A percentile compares a stretch with the other conserved stretches of the same genome.
These are phyloP conservation scores for Acleris literana DNA, from an alignment of 2,888 invertebrate species.

Conservation along the genomic window DNA sequence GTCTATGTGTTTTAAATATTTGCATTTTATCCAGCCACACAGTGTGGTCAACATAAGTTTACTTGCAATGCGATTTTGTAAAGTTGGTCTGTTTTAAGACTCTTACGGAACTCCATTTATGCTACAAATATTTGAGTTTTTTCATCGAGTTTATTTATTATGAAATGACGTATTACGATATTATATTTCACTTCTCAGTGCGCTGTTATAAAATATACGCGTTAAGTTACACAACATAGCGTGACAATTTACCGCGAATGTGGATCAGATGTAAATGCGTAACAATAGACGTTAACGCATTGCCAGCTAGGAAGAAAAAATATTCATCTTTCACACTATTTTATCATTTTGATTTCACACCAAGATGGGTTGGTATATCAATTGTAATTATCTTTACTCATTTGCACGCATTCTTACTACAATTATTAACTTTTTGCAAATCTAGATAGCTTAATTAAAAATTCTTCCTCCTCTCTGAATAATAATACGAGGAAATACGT, in stretches of 20 bases:
- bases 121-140: not conserved
- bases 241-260: conserved; percentile 50
- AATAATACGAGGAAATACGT: not conserved
- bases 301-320: conserved; percentile 47
- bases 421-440: conserved; percentile 2
- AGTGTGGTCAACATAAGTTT: not conserved
- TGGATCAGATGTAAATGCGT: conserved; percentile 48
- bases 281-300: conserved; percentile 50
- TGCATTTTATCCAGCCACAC: not conserved
- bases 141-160: not conserved
- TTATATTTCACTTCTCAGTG: conserved; percentile 23
- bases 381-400: conserved; percentile 24
- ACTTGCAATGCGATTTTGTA: not conserved
- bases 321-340: conserved; percentile 46
- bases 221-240: conserved; percentile 36
- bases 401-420: not conserved
- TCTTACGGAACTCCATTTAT: too few species aligned
- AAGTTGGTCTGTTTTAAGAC: too few species aligned
- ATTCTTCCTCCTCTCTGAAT: not conserved
- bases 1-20: not conserved
- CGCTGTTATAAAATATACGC: conserved; percentile 21
- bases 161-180: conserved; percentile 4
- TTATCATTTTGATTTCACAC: conserved; percentile 29
- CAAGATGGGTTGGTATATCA: conserved; percentile 26
- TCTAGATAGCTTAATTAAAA: conserved; percentile 1